Base-by-base conservation (phyloP, 1,140 invertebrate genomes). In the Drosophila prosaltans region DNA sequence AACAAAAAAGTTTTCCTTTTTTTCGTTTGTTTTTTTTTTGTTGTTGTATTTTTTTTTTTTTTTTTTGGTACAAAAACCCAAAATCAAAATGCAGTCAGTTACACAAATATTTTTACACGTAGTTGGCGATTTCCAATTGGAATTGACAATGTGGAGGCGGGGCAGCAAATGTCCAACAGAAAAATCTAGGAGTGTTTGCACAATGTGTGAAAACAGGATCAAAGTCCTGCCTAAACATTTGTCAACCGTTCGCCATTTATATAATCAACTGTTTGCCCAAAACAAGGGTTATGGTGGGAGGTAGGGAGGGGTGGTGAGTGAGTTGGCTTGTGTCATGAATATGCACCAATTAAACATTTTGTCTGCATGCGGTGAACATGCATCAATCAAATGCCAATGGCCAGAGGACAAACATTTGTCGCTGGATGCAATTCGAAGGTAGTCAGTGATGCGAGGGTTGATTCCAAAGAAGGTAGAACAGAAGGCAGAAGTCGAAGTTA, bases 71-170 rank as follows among this genome's bases (percentile, higher is more conserved):
- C 32, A 36, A 36, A 36, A 36, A 69, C 67, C 54, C 21, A 36
- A 36, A 60, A 74, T 51, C 45, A 75, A 72, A 68, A 65, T 68
- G 69, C 85, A 89, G 80, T 83, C 84, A 78, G 83, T 83, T 86
- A 86, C 83, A 86, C 83, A 86, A 86, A 86, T 86, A 86, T 86
- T 86, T 86, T 86, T 86, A 86, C 83, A 86, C 83, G 83, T 86
- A 43, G 45, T 40, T 7, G 57, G 69, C 80, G 83, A 86, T 85
- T 86, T 86, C 64, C 79, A 85, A 85, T 88, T 88, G 79, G 41
- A 82, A 73, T 73, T 69, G 83, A 79, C 76, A 86, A 86, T 82
- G 82, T 73, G 82, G 72, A 83, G 82, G 82, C 82, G 82, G 76
- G 80, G 82, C 81, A 69, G 61, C 24, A 39, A 30, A 48, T 28